phyloP scores from a whole-genome alignment of 2,888 invertebrate genomes.

The Diadegma fenestrale region DNA sequence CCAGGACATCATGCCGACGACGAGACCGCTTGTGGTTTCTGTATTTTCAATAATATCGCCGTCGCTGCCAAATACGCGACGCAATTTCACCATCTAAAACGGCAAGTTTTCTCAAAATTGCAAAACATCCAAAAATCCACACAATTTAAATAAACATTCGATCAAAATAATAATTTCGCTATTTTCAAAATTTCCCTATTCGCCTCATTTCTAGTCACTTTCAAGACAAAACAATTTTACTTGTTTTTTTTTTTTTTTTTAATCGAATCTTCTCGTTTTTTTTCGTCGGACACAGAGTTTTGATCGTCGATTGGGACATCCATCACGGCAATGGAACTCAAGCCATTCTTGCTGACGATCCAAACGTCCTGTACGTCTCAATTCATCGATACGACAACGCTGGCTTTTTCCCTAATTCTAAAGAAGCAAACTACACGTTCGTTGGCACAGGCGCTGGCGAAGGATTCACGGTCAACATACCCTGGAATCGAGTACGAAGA shows the following conservation, averaged over 20 bases:
- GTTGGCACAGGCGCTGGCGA: slow-evolving; percentile 88
- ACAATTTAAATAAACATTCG: too few relatives aligned
- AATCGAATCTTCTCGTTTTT: neutral
- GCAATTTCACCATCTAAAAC: slow-evolving; percentile 86
- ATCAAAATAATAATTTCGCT: too few relatives aligned
- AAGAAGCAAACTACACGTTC: slow-evolving; percentile 87
- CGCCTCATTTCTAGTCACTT: neutral
- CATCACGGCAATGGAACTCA: slow-evolving; percentile 98
- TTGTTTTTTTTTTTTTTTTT: neutral
- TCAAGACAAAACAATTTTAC: too few relatives aligned
- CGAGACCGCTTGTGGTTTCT: slow-evolving; percentile 93
- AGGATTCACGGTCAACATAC: slow-evolving; percentile 96
- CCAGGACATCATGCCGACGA: slow-evolving; percentile 96
- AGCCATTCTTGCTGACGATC: slow-evolving; percentile 90
- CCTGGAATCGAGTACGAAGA: slow-evolving; percentile 91
- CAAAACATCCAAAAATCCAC: neutral
- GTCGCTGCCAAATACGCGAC: slow-evolving; percentile 92
- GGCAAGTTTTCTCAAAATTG: slow-evolving; percentile 83
- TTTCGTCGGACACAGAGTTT: slow-evolving; percentile 85
- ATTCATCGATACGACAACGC: slow-evolving; percentile 96
- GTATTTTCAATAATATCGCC: slow-evolving; percentile 94
- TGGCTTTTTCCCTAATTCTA: slow-evolving; percentile 93
- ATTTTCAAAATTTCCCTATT: neutral
- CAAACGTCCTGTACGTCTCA: slow-evolving; percentile 94
- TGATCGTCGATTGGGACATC: slow-evolving; percentile 97